Evolutionary conservation across 2,797 vertebrate species (phyloP).

Genomic region (Hafferia zeledoni): DNA sequence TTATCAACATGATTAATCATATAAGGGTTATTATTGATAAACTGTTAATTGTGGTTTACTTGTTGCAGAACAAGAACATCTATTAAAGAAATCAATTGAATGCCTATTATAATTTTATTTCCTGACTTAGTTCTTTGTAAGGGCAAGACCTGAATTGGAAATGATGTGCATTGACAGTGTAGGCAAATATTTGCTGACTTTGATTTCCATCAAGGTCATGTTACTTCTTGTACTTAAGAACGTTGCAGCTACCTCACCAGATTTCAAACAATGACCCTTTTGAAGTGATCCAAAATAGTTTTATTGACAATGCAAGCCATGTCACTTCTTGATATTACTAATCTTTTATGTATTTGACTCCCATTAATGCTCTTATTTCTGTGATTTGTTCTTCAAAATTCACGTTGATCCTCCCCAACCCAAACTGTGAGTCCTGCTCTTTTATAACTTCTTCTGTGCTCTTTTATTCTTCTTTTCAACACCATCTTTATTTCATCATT

Average conservation of each 20-base stretch:
- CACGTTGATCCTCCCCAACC: fast-evolving
- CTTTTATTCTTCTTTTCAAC: not conserved
- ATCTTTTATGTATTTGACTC: not conserved
- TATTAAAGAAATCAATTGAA: not conserved
- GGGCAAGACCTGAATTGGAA: not conserved
- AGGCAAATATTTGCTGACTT: not conserved
- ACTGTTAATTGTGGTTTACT: not conserved
- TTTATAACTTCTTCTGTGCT: not conserved
- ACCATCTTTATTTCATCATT: not conserved
- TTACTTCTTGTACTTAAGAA: not conserved
- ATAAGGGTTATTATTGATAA: not conserved
- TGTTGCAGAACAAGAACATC: not conserved
- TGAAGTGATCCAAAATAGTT: not conserved
- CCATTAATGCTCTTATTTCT: not conserved
- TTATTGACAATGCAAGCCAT: not conserved
- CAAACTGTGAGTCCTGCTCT: not conserved
- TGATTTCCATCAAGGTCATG: not conserved
- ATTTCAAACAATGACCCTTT: not conserved
- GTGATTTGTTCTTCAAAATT: not conserved
- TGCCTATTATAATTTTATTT: not conserved
- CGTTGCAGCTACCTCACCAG: not conserved
- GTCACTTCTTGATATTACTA: not conserved
- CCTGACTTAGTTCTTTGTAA: not conserved
- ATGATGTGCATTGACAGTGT: not conserved
- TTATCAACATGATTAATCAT: not conserved